Percentiles rank a stretch among this genome's conserved stretches.
Conservation (phyloP, 2,797 vertebrate species). For the Gallirallus australis region DNA sequence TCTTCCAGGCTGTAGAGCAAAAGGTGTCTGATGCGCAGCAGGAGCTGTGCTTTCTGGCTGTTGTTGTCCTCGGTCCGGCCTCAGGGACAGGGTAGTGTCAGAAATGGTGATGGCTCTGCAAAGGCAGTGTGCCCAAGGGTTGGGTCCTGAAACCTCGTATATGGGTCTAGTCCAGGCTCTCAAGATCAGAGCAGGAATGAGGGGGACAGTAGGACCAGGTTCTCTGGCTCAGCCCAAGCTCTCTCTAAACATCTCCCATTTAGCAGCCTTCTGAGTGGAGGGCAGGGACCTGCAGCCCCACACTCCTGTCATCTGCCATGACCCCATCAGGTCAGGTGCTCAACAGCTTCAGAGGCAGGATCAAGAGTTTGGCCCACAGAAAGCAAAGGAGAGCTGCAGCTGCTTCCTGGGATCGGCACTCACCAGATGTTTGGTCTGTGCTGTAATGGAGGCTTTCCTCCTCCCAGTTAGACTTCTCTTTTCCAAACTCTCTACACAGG, state of each 20-base stretch:
- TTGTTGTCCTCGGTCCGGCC: background rate
- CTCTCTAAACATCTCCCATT: background rate
- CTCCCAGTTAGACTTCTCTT: background rate
- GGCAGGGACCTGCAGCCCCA: background rate
- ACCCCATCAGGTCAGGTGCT: background rate
- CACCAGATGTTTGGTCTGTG: background rate
- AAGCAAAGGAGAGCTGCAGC: background rate
- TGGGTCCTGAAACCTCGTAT: fast-evolving
- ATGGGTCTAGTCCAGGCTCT: background rate
- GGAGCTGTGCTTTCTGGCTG: background rate
- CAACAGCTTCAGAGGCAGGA: background rate
- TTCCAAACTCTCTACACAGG: background rate
- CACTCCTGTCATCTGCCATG: background rate
- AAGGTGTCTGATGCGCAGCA: background rate
- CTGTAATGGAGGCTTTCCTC: background rate
- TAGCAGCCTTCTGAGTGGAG: fast-evolving
- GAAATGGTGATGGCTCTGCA: background rate
- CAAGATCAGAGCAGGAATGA: background rate
- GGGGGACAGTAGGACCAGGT: background rate
- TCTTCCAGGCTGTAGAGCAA: background rate
- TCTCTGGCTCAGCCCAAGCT: background rate
- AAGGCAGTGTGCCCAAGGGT: background rate
- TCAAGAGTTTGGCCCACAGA: background rate
- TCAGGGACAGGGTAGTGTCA: background rate
- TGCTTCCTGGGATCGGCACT: background rate